Evolutionary conservation across 1,140 invertebrate species (phyloP).

Genomic region (Cecropterus lyciades): DNA sequence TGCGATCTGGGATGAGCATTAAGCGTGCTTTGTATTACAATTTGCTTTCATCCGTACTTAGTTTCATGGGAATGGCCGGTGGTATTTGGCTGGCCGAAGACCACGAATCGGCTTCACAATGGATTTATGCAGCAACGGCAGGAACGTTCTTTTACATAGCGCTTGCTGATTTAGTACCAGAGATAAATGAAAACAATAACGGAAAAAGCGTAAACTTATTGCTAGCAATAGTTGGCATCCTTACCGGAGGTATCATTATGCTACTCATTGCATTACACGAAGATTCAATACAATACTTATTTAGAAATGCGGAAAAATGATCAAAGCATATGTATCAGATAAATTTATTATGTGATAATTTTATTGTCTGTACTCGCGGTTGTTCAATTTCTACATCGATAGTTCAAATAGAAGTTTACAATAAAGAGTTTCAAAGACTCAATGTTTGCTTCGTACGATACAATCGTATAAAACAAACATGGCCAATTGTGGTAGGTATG

Average conservation of each 20-base stretch:
- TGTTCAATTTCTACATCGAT: slow-evolving; percentile 53
- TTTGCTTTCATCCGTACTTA: slow-evolving; percentile 89
- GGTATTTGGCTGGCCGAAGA: slow-evolving; percentile 89
- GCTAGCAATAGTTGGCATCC: slow-evolving; percentile 87
- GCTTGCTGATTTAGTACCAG: slow-evolving; percentile 91
- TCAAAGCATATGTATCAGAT: slow-evolving; percentile 28
- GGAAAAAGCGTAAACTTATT: slow-evolving; percentile 72
- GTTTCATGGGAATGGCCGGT: slow-evolving; percentile 90
- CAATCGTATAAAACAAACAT: too few relatives aligned
- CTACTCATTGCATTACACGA: slow-evolving; percentile 90
- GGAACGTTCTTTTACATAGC: slow-evolving; percentile 93
- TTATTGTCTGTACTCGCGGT: slow-evolving; percentile 52
- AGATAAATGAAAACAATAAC: slow-evolving; percentile 83
- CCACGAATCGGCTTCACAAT: slow-evolving; percentile 86
- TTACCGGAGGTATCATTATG: slow-evolving; percentile 90
- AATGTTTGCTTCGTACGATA: too few relatives aligned
- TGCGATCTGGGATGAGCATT: slow-evolving; percentile 90
- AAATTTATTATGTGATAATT: slow-evolving; percentile 62
- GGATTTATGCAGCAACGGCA: slow-evolving; percentile 92
- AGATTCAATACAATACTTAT: slow-evolving; percentile 86
- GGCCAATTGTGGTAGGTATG: too few relatives aligned
- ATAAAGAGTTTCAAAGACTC: neutral
- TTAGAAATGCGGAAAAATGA: slow-evolving; percentile 79
- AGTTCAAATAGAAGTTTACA: slow-evolving; percentile 32
- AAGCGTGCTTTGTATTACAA: slow-evolving; percentile 90